phyloP scores from a whole-genome alignment of 2,888 invertebrate species.

The Conus canariensis region DNA sequence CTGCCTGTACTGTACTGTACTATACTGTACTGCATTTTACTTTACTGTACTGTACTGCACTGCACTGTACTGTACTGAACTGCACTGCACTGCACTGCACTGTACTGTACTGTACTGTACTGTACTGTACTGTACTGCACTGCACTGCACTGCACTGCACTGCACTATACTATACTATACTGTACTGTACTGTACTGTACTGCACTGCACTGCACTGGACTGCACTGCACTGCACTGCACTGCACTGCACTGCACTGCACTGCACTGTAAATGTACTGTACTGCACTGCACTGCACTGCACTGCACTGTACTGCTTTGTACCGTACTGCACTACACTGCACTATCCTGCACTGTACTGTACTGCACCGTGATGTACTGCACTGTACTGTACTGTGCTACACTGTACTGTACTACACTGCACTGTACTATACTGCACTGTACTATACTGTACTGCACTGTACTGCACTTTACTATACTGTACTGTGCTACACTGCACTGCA shows the following conservation, averaged over 20 bases:
- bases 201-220: constrained; percentile 11
- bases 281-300: no score
- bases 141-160: neutral
- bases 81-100: constrained; percentile 19
- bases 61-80: neutral
- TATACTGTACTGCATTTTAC: neutral
- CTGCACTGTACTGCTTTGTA: no score
- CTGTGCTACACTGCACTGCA: no score
- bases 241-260: constrained; percentile 14
- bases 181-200: neutral
- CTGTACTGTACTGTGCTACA: no score
- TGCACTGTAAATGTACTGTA: neutral
- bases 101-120: neutral
- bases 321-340: no score
- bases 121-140: constrained; percentile 3
- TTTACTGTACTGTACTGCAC: constrained; percentile 13
- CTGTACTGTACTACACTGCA: no score
- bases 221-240: constrained; percentile 16
- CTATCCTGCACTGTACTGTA: no score
- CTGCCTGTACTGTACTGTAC: constrained; percentile 7
- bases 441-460: no score
- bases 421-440: no score
- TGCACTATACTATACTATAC: neutral
- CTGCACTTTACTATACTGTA: no score
- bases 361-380: no score